Conservation (phyloP, 2,888 invertebrate genomes). For the Eupelmus urozonus region DNA sequence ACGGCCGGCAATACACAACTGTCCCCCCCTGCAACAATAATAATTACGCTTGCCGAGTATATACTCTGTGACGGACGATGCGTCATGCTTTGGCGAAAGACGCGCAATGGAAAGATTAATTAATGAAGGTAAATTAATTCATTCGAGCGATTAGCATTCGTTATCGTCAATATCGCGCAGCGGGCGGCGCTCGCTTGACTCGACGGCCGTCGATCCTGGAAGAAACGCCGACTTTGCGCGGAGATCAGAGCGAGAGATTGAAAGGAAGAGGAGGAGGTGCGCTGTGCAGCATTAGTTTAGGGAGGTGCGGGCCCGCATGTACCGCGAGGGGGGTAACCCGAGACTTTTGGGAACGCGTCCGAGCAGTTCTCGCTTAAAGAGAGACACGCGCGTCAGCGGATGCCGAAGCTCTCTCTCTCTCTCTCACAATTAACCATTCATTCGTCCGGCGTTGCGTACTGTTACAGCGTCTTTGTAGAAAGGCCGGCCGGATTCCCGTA, state of each 20-base stretch:
- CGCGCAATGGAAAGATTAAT: slow-evolving; percentile 66
- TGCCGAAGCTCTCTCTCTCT: slow-evolving; percentile 4
- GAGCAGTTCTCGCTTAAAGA: slow-evolving; percentile 24
- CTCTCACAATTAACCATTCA: slow-evolving; percentile 52
- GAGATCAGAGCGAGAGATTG: neutral
- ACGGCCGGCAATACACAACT: slow-evolving; percentile 24
- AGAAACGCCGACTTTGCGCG: no score
- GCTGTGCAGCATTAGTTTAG: no score
- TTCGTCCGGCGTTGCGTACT: slow-evolving; percentile 10
- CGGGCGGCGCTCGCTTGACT: neutral
- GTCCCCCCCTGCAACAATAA: slow-evolving; percentile 26
- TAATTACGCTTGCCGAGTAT: slow-evolving; percentile 45
- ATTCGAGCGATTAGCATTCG: slow-evolving; percentile 74
- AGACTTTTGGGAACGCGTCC: slow-evolving; percentile 70
- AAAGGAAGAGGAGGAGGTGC: slow-evolving; percentile 2
- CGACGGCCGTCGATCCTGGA: slow-evolving; percentile 22
- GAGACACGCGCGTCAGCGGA: slow-evolving; percentile 42
- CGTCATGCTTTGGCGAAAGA: neutral
- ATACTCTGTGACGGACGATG: slow-evolving; percentile 22
- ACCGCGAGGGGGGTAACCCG: slow-evolving; percentile 65
- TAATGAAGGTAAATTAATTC: slow-evolving; percentile 75
- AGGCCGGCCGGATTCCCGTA: neutral
- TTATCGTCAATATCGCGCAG: slow-evolving; percentile 71
- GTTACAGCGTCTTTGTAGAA: slow-evolving; percentile 32
- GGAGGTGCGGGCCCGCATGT: slow-evolving; percentile 41